These are phyloP conservation scores for Allolobophora icterica DNA, from an alignment of 2,888 invertebrate genomes.

Conservation along the genomic window DNA sequence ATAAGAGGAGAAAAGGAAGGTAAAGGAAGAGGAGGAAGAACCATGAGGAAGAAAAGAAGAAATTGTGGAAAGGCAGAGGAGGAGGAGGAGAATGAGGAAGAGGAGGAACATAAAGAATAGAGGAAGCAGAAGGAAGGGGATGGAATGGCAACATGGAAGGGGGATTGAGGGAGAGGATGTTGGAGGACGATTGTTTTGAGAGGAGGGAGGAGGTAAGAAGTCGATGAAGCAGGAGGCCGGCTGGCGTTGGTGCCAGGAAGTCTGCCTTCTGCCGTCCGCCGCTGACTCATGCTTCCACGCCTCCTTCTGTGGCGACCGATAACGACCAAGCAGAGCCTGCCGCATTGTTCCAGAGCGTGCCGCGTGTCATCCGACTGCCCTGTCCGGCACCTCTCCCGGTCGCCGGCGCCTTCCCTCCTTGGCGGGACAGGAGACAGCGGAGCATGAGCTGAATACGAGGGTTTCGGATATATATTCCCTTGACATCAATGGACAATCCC, in stretches of 20 bases:
- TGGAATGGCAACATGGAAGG: neutral
- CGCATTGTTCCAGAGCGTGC: neutral
- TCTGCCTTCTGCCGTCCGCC: slow-evolving; percentile 13
- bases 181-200: slow-evolving; percentile 1
- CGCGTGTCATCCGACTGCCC: neutral
- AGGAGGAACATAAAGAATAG: neutral
- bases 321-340: neutral
- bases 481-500: no score
- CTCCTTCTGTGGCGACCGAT: neutral
- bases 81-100: neutral
- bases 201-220: neutral
- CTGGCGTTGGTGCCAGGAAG: slow-evolving; percentile 11
- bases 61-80: neutral
- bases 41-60: neutral
- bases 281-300: slow-evolving; percentile 21
- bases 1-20: no score
- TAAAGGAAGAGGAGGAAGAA: neutral
- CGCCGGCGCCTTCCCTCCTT: neutral
- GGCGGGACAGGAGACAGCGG: neutral
- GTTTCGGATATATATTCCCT: no score
- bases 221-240: neutral
- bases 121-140: neutral
- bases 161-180: neutral
- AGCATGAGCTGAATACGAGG: neutral
- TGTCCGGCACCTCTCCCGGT: slow-evolving; percentile 12